Percentiles rank a stretch among this genome's conserved stretches.
Conservation (phyloP, 2,113 vertebrate species). For the Platysternon megacephalum region DNA sequence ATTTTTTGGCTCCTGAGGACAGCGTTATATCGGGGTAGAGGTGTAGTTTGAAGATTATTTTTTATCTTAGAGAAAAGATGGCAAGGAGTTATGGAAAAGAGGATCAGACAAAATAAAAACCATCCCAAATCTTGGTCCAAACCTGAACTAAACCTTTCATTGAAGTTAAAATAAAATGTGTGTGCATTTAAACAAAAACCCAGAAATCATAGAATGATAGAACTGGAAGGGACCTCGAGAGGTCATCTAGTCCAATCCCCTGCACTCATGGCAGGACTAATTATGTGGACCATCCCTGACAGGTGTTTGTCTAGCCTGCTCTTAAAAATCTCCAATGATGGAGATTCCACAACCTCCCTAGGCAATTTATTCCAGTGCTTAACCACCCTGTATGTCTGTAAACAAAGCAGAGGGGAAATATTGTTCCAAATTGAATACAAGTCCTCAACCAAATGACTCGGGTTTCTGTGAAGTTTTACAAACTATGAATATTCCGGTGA, state of each 20-base stretch:
- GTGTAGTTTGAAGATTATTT: constrained; percentile 28
- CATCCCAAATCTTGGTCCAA: neutral
- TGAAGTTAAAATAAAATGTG: neutral
- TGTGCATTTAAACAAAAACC: neutral
- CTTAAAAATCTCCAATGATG: too few relatives aligned
- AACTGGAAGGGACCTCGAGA: too few relatives aligned
- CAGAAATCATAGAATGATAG: too few relatives aligned
- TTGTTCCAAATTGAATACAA: neutral
- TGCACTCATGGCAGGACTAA: too few relatives aligned
- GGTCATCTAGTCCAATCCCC: too few relatives aligned
- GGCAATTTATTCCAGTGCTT: too few relatives aligned
- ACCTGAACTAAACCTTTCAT: neutral
- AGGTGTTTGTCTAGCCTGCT: too few relatives aligned
- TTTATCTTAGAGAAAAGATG: neutral
- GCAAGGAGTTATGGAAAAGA: neutral
- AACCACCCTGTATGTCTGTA: neutral
- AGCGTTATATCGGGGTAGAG: too few relatives aligned
- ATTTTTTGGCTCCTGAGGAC: too few relatives aligned
- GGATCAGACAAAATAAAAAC: neutral
- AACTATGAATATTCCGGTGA: neutral
- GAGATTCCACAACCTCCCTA: too few relatives aligned
- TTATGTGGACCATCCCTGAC: too few relatives aligned
- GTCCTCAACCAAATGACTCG: neutral
- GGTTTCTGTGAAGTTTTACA: neutral
- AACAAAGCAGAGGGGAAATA: neutral